These are phyloP conservation scores for Cryptomyrus ogoouensis DNA, from an alignment of 2,113 vertebrate genomes.

Conservation along the genomic window DNA sequence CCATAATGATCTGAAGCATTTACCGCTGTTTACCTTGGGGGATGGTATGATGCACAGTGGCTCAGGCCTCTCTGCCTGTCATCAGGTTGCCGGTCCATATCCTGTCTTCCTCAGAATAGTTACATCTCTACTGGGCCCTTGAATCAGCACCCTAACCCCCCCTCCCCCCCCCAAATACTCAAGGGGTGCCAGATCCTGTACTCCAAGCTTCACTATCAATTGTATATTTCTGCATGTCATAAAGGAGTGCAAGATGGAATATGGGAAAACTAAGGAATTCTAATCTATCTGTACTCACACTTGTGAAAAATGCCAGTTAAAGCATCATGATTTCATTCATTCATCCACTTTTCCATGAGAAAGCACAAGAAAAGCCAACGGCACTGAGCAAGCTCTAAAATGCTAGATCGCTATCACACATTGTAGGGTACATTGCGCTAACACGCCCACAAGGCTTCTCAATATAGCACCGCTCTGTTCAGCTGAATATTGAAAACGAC, in stretches of 20 bases:
- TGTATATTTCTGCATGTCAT: not conserved
- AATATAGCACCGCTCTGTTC: not conserved
- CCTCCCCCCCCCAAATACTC: not conserved
- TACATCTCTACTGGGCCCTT: not conserved
- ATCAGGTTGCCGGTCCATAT: not conserved
- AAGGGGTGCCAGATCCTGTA: not conserved
- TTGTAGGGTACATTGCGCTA: constrained; percentile 11
- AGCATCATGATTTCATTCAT: not conserved
- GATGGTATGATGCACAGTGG: not conserved
- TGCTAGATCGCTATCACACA: not conserved
- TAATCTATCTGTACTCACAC: not conserved
- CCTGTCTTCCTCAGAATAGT: not conserved
- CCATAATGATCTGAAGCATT: not conserved
- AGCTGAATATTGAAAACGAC: not conserved
- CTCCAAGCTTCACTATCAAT: not conserved
- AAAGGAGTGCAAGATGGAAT: not conserved
- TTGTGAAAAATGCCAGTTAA: not conserved
- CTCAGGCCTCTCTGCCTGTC: not conserved
- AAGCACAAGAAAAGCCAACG: not conserved
- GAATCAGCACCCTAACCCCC: not conserved
- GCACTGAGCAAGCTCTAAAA: not conserved
- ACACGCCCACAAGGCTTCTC: not conserved
- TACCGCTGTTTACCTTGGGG: not conserved
- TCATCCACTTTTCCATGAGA: not conserved
- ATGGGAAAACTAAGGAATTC: not conserved